Percentiles rank a stretch among this genome's conserved stretches.
Evolutionary conservation across 2,888 invertebrate genomes (phyloP).

Genomic region (Idaea aversata): DNA sequence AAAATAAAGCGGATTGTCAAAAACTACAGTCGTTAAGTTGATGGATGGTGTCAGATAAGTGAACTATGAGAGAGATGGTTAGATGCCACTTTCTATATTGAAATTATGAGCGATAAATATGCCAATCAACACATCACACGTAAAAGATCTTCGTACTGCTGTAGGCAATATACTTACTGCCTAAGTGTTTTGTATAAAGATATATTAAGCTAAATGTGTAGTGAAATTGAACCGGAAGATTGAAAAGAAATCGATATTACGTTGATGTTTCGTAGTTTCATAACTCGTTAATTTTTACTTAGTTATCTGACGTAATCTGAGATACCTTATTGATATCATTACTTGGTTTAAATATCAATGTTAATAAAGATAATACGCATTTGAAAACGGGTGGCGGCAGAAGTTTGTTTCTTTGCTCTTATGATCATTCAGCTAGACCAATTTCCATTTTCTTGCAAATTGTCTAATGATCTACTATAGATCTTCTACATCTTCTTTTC

Average conservation of each 20-base stretch:
- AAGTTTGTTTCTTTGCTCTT: neutral
- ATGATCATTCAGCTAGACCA: no score
- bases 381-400: neutral
- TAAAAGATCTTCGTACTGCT: conserved; percentile 54
- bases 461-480: no score
- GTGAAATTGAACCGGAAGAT: conserved; percentile 68
- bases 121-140: conserved; percentile 49
- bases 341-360: neutral
- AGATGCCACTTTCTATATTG: conserved; percentile 55
- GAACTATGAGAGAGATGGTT: conserved; percentile 53
- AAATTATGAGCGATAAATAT: conserved; percentile 49
- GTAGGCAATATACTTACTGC: conserved; percentile 39
- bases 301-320: neutral
- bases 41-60: conserved; percentile 50
- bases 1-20: neutral
- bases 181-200: conserved; percentile 36
- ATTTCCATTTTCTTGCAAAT: no score
- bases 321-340: neutral
- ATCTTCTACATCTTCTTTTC: no score
- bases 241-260: conserved; percentile 59
- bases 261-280: conserved; percentile 11
- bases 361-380: neutral
- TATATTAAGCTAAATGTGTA: conserved; percentile 41
- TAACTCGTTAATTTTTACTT: conserved; percentile 1
- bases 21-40: conserved; percentile 29